Percentiles rank a stretch among this genome's conserved stretches.
Conservation (phyloP, 2,888 invertebrate genomes). For the Cheilosia vernalis region DNA sequence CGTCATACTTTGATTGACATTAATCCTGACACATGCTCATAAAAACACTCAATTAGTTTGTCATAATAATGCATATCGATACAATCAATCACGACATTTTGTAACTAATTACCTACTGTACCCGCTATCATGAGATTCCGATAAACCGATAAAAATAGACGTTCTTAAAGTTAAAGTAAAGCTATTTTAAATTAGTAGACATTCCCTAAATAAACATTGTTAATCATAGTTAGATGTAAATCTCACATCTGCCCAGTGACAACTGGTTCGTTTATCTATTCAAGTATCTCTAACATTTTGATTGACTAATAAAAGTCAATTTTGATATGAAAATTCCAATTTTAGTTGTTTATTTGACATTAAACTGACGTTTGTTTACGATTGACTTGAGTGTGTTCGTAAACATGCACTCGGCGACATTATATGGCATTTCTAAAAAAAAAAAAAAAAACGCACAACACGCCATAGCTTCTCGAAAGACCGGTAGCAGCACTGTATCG, state of each 20-base stretch:
- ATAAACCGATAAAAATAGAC: slow-evolving; percentile 3
- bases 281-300: slow-evolving; percentile 34
- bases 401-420: slow-evolving; percentile 14
- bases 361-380: slow-evolving; percentile 63
- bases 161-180: background rate
- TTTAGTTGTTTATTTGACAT: slow-evolving; percentile 64
- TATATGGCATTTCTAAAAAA: slow-evolving; percentile 10
- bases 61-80: slow-evolving; percentile 46
- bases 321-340: slow-evolving; percentile 52
- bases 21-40: slow-evolving; percentile 52
- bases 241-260: slow-evolving; percentile 15
- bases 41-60: slow-evolving; percentile 54
- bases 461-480: slow-evolving; percentile 45
- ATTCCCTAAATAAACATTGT: slow-evolving; percentile 15
- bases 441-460: background rate
- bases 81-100: slow-evolving; percentile 33
- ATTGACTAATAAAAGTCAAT: slow-evolving; percentile 58
- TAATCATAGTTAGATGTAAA: slow-evolving; percentile 36
- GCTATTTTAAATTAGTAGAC: background rate
- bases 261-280: slow-evolving; percentile 38
- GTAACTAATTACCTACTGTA: slow-evolving; percentile 35
- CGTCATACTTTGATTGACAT: slow-evolving; percentile 47
- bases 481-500: slow-evolving; percentile 63
- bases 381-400: slow-evolving; percentile 40
- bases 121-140: background rate